phyloP scores from a whole-genome alignment of 2,888 invertebrate species.

The Thalpophila matura region DNA sequence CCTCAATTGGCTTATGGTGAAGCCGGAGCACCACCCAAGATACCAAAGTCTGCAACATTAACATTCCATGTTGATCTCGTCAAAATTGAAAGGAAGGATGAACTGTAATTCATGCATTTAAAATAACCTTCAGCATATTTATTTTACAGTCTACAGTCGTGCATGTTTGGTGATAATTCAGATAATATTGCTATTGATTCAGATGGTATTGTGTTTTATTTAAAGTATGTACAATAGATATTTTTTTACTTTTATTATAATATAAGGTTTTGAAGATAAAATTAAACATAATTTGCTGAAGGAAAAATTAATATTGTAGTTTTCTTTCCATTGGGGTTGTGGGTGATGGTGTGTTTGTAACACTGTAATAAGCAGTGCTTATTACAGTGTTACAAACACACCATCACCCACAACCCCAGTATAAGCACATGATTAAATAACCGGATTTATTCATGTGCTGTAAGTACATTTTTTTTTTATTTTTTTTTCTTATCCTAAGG shows the following conservation, averaged over 20 bases:
- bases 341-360: too few relatives aligned
- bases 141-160: neutral
- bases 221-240: neutral
- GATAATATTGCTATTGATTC: slow-evolving; percentile 18
- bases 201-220: slow-evolving; percentile 2
- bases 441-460: too few relatives aligned
- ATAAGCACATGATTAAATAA: too few relatives aligned
- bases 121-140: slow-evolving; percentile 34
- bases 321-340: neutral
- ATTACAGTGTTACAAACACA: too few relatives aligned
- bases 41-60: slow-evolving; percentile 95
- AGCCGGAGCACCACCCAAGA: slow-evolving; percentile 95
- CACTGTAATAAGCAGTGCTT: too few relatives aligned
- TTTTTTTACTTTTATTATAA: slow-evolving; percentile 25
- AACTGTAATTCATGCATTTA: slow-evolving; percentile 78
- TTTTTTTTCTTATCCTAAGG: too few relatives aligned
- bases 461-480: too few relatives aligned
- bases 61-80: slow-evolving; percentile 95
- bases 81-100: slow-evolving; percentile 93
- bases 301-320: slow-evolving; percentile 12
- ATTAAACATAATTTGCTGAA: slow-evolving; percentile 32
- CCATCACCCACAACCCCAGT: neutral
- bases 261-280: neutral
- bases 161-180: neutral
- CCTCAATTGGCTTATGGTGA: slow-evolving; percentile 96